A percentile compares a stretch with the other conserved stretches of the same genome.
Conservation (phyloP, 2,888 invertebrate genomes). For the Epinotia demarniana region DNA sequence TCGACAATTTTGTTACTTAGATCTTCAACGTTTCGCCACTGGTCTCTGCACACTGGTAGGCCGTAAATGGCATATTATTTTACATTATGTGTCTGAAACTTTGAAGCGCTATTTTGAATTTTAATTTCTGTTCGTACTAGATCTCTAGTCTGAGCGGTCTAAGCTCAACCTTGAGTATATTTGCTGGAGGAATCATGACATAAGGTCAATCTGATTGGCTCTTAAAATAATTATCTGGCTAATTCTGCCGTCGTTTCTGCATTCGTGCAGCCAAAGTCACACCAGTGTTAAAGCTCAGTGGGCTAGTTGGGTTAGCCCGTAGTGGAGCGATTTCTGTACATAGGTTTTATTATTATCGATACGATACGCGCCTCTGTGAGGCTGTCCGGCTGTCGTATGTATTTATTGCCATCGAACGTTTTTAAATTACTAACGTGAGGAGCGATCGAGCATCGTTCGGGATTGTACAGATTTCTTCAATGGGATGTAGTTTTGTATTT, state of each 20-base stretch:
- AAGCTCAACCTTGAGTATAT: no score
- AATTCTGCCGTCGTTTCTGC: no score
- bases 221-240: no score
- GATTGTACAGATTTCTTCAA: constrained; percentile 42
- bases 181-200: no score
- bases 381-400: constrained; percentile 29
- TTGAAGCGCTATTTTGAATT: not conserved
- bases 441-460: not conserved
- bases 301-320: not conserved
- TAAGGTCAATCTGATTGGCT: no score
- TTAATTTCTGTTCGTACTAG: not conserved
- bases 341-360: constrained; percentile 31
- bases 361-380: constrained; percentile 44
- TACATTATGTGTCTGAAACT: not conserved
- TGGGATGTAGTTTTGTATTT: constrained; percentile 51
- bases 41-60: not conserved
- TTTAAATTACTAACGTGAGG: constrained; percentile 13
- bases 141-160: no score
- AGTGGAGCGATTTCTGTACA: constrained; percentile 9
- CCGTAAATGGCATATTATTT: not conserved
- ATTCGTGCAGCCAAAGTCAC: not conserved
- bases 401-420: constrained; percentile 29
- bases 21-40: not conserved
- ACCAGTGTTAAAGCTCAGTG: constrained; percentile 3
- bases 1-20: not conserved